These are phyloP conservation scores for Polymixis flavicincta DNA, from an alignment of 2,888 invertebrate genomes.

Conservation along the genomic window DNA sequence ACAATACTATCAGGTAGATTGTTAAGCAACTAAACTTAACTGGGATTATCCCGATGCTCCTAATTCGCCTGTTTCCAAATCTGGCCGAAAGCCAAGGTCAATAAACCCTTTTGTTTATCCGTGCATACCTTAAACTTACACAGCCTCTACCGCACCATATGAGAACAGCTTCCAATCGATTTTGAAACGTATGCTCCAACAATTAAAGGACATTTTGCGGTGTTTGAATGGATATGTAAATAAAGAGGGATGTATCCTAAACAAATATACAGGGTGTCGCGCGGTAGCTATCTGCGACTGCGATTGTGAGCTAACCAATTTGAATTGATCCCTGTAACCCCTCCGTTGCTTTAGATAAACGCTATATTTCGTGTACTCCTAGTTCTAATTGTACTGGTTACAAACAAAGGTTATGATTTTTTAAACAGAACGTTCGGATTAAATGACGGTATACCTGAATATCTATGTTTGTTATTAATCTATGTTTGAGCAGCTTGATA, in stretches of 20 bases:
- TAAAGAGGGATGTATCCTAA: constrained; percentile 87
- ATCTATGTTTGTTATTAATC: constrained; percentile 54
- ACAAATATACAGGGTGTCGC: constrained; percentile 86
- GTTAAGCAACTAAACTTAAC: constrained; percentile 63
- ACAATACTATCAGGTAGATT: constrained; percentile 44
- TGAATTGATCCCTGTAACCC: constrained; percentile 72
- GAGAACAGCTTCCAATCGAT: constrained; percentile 70
- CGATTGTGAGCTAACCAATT: constrained; percentile 75
- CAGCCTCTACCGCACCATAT: constrained; percentile 75
- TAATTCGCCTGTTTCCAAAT: constrained; percentile 80
- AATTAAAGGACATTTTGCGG: constrained; percentile 77
- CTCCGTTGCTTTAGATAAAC: constrained; percentile 45
- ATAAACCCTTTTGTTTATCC: constrained; percentile 84
- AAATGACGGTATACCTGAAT: constrained; percentile 67
- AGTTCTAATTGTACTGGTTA: constrained; percentile 69
- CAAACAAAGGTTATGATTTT: constrained; percentile 76
- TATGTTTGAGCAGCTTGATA: constrained; percentile 46
- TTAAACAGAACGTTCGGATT: constrained; percentile 70
- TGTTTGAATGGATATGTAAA: constrained; percentile 77
- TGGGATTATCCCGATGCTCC: constrained; percentile 76
- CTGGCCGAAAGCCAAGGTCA: constrained; percentile 87
- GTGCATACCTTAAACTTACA: constrained; percentile 75
- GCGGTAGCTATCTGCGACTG: constrained; percentile 77
- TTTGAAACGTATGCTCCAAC: constrained; percentile 69
- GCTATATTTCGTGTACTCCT: constrained; percentile 45